Evolutionary conservation across 2,888 invertebrate species (phyloP).

Genomic region (Lithodes maja): DNA sequence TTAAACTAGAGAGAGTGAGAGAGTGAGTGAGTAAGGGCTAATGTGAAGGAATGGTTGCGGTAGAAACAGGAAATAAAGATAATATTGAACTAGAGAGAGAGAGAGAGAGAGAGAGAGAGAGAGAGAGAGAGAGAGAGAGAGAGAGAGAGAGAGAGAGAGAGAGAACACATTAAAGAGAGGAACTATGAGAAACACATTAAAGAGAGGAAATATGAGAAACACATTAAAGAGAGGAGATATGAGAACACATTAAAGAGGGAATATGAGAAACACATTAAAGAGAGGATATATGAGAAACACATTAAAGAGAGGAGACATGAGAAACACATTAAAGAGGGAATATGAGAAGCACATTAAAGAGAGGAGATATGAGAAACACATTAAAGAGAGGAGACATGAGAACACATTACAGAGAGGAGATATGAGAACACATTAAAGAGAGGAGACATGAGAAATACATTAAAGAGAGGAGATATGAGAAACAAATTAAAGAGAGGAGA

Average conservation of each 20-base stretch:
- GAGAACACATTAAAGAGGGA: neutral
- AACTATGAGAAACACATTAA: neutral
- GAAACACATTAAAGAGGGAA: no score
- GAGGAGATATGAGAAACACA: no score
- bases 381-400: no score
- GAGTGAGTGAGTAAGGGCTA: constrained; percentile 8
- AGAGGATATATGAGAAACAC: no score
- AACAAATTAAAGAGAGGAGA: no score
- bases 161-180: neutral
- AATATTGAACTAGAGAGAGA: neutral
- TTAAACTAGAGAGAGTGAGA: constrained; percentile 23
- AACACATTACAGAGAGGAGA: no score
- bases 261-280: no score
- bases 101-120: neutral
- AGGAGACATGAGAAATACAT: no score
- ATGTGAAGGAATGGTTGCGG: neutral
- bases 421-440: no score
- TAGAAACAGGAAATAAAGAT: neutral
- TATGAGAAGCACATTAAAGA: no score
- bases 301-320: no score
- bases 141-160: neutral
- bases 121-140: neutral
- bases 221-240: neutral
- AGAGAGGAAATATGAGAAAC: neutral
- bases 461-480: no score